Conservation (phyloP, 2,888 invertebrate species). For the Tortricodes alternella region DNA sequence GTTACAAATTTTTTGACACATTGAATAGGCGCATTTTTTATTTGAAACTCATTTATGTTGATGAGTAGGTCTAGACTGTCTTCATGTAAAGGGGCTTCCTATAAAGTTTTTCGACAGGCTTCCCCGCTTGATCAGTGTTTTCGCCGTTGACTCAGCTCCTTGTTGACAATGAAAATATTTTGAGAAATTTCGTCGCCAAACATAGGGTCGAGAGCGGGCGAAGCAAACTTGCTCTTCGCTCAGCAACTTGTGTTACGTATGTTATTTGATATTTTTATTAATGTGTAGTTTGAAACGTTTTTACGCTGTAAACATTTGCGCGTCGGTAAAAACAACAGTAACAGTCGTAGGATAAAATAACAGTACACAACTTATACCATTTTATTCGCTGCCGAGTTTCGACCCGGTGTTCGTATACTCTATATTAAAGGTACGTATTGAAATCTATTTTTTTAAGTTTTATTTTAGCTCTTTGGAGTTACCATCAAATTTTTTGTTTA, state of each 20-base stretch:
- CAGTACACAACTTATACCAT: slow-evolving; percentile 12
- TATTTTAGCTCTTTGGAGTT: too few species aligned
- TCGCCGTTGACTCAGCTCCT: slow-evolving; percentile 28
- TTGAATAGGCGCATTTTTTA: too few species aligned
- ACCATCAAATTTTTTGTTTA: too few species aligned
- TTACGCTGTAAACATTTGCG: slow-evolving; percentile 23
- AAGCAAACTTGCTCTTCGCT: slow-evolving; percentile 35
- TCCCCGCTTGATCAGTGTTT: slow-evolving; percentile 32
- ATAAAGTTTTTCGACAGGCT: neutral
- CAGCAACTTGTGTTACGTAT: slow-evolving; percentile 26
- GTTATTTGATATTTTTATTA: slow-evolving; percentile 32
- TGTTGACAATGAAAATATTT: slow-evolving; percentile 43
- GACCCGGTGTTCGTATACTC: neutral
- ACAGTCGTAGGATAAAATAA: slow-evolving; percentile 15
- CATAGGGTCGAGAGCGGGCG: slow-evolving; percentile 32
- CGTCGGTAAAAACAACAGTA: slow-evolving; percentile 15
- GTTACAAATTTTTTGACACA: neutral
- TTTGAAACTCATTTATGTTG: neutral
- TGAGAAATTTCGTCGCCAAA: slow-evolving; percentile 43
- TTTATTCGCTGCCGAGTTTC: too few species aligned
- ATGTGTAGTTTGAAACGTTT: slow-evolving; percentile 24
- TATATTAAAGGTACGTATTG: too few species aligned
- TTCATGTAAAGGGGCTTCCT: neutral
- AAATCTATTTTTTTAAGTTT: too few species aligned
- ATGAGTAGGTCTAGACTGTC: neutral